Evolutionary conservation across 1,140 invertebrate genomes (phyloP).

Genomic region (Caenorhabditis inopinata): DNA sequence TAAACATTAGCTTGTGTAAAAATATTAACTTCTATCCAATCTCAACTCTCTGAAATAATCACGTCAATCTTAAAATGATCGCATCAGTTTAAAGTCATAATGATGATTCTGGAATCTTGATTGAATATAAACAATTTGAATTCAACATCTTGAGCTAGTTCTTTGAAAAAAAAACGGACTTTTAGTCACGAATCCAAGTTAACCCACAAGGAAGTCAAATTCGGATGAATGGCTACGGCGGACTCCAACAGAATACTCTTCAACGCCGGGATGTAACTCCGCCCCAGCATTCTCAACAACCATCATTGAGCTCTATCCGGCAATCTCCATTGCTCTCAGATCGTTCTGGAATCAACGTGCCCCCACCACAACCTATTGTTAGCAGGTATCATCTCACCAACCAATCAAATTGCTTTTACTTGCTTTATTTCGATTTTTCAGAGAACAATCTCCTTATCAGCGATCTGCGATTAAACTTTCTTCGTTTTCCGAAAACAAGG

Average conservation of each 20-base stretch:
- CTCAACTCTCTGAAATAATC: too few species aligned
- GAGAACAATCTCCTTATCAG: conserved; percentile 40
- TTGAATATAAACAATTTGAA: too few species aligned
- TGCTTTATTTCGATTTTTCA: neutral
- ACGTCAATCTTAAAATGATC: too few species aligned
- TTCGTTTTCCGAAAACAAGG: conserved; percentile 39
- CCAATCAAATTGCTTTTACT: too few species aligned
- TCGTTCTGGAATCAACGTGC: conserved; percentile 5
- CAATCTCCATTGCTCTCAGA: conserved; percentile 1
- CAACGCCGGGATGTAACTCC: neutral
- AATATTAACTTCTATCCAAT: too few species aligned
- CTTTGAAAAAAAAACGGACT: neutral
- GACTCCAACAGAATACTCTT: neutral
- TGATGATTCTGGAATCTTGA: too few species aligned
- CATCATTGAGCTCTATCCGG: conserved; percentile 16
- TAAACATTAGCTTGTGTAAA: too few species aligned
- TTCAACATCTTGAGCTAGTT: too few species aligned
- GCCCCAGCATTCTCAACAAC: neutral
- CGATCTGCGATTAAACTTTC: conserved; percentile 36
- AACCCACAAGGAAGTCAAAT: conserved; percentile 28
- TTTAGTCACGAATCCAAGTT: conserved; percentile 25
- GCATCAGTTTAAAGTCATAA: too few species aligned
- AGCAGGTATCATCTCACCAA: neutral
- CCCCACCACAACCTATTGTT: conserved; percentile 3
- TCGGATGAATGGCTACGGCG: neutral